A percentile compares a stretch with the other conserved stretches of the same genome.
phyloP scores from a whole-genome alignment of 2,797 vertebrate species.

The Tympanoctomys barrerae region DNA sequence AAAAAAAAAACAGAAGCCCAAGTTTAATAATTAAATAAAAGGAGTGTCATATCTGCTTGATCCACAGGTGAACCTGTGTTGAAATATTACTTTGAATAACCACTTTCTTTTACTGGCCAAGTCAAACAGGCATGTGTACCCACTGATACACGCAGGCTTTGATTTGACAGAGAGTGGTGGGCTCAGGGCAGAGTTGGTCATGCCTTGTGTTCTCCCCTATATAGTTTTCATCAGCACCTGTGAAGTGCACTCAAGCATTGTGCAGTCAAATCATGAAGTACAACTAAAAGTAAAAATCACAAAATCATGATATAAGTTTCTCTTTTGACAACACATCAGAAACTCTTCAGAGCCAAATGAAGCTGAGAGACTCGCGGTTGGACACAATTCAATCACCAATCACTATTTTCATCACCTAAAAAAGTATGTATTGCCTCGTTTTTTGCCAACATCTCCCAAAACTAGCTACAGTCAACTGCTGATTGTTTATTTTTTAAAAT shows the following conservation, averaged over 20 bases:
- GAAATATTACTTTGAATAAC: neutral
- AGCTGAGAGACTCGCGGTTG: too few species aligned
- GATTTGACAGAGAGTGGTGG: neutral
- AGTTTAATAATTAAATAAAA: neutral
- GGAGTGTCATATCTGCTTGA: neutral
- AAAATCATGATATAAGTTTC: neutral
- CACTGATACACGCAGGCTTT: neutral
- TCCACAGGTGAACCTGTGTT: neutral
- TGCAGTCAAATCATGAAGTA: neutral
- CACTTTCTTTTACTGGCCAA: neutral
- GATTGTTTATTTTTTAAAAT: neutral
- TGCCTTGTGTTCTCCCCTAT: neutral
- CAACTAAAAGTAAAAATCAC: neutral
- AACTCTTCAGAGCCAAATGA: neutral
- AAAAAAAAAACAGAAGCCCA: neutral
- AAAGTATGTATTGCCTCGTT: neutral
- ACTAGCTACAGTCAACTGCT: neutral
- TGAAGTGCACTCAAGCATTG: neutral
- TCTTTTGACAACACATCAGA: neutral
- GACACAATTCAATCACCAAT: neutral
- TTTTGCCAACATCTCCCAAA: neutral
- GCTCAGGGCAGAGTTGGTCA: neutral
- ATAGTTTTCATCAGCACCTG: neutral
- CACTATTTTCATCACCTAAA: too few species aligned
- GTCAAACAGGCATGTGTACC: neutral